Evolutionary conservation across 1,140 invertebrate genomes (phyloP).

Genomic region (Latrodectus geometricus): DNA sequence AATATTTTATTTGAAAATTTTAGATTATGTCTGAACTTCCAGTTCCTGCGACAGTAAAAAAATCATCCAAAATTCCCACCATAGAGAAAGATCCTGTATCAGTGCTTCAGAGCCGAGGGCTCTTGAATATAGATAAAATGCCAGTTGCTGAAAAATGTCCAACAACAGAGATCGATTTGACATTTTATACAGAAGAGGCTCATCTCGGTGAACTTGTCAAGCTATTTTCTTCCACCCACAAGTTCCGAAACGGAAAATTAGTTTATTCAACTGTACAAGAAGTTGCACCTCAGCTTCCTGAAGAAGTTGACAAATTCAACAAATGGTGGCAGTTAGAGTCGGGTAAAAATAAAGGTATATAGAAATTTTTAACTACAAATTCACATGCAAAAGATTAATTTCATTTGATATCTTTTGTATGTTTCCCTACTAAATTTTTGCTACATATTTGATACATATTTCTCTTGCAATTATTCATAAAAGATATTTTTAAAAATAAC

Average conservation of each 20-base stretch:
- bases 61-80: background rate
- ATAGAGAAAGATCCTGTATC: background rate
- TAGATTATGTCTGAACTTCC: background rate
- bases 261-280: slow-evolving; percentile 18
- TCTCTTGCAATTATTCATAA: too few relatives aligned
- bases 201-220: background rate
- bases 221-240: slow-evolving; percentile 21
- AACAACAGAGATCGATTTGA: slow-evolving; percentile 13
- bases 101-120: background rate
- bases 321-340: slow-evolving; percentile 10
- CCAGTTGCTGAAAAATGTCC: background rate
- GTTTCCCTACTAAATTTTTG: too few relatives aligned
- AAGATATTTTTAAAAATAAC: too few relatives aligned
- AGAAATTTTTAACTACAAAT: too few relatives aligned
- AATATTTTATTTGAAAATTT: background rate
- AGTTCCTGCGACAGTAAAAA: background rate
- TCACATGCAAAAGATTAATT: too few relatives aligned
- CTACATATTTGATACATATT: too few relatives aligned
- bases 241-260: slow-evolving; percentile 15
- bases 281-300: background rate
- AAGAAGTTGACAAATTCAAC: slow-evolving; percentile 23
- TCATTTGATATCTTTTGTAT: too few relatives aligned
- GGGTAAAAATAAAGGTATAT: too few relatives aligned
- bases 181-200: slow-evolving; percentile 24
- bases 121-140: background rate